Percentiles rank a stretch among this genome's conserved stretches.
Conservation (phyloP, 2,113 vertebrate genomes). For the Gopherus flavomarginatus region DNA sequence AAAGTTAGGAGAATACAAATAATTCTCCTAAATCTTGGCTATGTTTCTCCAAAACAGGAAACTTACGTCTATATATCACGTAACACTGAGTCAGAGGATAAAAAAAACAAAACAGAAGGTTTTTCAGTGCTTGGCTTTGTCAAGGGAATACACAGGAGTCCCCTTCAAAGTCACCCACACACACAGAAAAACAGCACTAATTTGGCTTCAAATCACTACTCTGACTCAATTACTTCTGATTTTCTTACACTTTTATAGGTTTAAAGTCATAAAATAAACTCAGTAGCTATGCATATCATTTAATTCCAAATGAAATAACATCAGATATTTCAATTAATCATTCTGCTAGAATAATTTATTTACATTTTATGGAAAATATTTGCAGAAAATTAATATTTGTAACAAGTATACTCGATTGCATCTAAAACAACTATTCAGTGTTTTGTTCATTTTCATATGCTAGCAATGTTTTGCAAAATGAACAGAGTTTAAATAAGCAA, state of each 20-base stretch:
- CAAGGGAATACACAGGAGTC: constrained; percentile 52
- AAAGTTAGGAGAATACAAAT: neutral
- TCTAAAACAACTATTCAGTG: constrained; percentile 20
- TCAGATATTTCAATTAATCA: constrained; percentile 49
- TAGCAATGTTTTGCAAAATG: constrained; percentile 27
- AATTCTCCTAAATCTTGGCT: constrained; percentile 10
- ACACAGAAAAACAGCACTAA: neutral
- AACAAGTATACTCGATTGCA: constrained; percentile 41
- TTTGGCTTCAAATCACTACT: constrained; percentile 42
- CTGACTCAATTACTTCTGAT: constrained; percentile 2
- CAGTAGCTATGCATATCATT: constrained; percentile 36
- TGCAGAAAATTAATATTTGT: constrained; percentile 58
- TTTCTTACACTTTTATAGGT: constrained; percentile 42
- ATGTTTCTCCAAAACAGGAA: constrained; percentile 5
- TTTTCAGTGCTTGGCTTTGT: constrained; percentile 21
- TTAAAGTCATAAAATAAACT: constrained; percentile 32
- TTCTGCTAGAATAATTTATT: constrained; percentile 60
- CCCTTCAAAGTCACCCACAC: constrained; percentile 15
- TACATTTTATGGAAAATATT: constrained; percentile 66
- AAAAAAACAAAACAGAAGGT: constrained; percentile 47
- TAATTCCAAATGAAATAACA: constrained; percentile 66
- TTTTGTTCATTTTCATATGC: constrained; percentile 41
- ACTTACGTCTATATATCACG: constrained; percentile 8
- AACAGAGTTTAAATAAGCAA: constrained; percentile 76
- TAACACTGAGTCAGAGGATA: neutral